Percentiles rank a stretch among this genome's conserved stretches.
Evolutionary conservation across 2,113 vertebrate genomes (phyloP).

Genomic region (Rynchops niger): DNA sequence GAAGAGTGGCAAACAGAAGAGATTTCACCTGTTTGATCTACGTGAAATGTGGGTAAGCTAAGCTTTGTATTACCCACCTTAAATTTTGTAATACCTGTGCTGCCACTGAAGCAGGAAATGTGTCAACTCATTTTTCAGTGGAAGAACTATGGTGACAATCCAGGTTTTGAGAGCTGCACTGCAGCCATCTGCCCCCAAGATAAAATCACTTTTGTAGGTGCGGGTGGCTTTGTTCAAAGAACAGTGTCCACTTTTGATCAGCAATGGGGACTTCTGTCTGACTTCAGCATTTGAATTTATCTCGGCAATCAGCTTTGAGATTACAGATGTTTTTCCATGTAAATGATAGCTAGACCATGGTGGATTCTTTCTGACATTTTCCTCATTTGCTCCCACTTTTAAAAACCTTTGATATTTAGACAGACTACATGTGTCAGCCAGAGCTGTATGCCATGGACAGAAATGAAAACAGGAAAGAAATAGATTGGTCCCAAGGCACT

Average conservation of each 20-base stretch:
- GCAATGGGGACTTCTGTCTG: background rate
- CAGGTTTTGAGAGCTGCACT: background rate
- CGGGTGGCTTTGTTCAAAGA: background rate
- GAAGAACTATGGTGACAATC: background rate
- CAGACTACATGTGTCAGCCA: conserved; percentile 6
- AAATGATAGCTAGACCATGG: background rate
- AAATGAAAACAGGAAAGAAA: conserved; percentile 24
- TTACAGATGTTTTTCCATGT: background rate
- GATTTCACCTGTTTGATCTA: background rate
- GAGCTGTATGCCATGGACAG: background rate
- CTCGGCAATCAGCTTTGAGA: background rate
- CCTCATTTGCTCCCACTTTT: background rate
- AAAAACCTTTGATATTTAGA: conserved; percentile 42
- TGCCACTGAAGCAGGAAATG: background rate
- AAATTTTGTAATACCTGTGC: background rate
- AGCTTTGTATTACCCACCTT: background rate
- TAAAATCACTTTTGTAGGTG: background rate
- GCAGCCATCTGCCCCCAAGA: background rate
- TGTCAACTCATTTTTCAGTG: background rate
- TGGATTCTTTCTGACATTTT: background rate
- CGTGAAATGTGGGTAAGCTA: background rate
- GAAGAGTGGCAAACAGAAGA: background rate
- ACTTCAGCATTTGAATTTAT: background rate
- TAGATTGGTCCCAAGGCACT: background rate
- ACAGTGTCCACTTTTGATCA: background rate